Percentiles rank a stretch among this genome's conserved stretches.
phyloP scores from a whole-genome alignment of 2,888 invertebrate species.

The Leptinotarsa rubiginosa region DNA sequence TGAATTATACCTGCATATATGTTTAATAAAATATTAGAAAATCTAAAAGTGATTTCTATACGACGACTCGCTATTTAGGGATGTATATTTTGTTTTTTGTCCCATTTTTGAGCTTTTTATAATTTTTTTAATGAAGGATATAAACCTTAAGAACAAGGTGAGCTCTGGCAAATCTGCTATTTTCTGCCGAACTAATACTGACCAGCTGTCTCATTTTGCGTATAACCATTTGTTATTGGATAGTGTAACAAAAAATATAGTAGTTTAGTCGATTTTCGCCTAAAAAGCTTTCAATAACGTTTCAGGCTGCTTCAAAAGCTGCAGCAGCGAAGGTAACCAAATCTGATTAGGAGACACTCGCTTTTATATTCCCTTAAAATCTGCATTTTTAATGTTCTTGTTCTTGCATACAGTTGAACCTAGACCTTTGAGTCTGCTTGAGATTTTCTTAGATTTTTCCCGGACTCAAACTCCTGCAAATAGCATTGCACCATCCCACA shows the following conservation, averaged over 20 bases:
- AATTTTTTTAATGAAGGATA: conserved; percentile 19
- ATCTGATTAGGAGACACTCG: conserved; percentile 11
- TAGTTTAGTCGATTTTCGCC: neutral
- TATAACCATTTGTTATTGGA: neutral
- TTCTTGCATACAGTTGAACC: too few species aligned
- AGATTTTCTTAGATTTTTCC: neutral
- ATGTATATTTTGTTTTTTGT: conserved; percentile 35
- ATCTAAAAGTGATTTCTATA: conserved; percentile 39
- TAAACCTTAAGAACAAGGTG: conserved; percentile 50
- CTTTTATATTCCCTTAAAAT: neutral
- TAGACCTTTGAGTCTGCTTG: too few species aligned
- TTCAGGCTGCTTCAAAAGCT: conserved; percentile 50
- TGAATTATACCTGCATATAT: conserved; percentile 43
- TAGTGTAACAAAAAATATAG: neutral
- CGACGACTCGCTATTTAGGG: conserved; percentile 35
- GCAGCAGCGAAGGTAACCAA: conserved; percentile 51
- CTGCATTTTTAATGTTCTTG: neutral
- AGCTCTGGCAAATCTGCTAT: conserved; percentile 39
- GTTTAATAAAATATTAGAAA: conserved; percentile 46
- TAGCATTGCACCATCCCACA: neutral
- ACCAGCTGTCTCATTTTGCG: neutral
- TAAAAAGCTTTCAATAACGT: conserved; percentile 42
- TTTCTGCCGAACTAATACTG: conserved; percentile 7
- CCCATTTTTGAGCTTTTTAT: conserved; percentile 37
- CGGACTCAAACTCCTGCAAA: neutral